Base-by-base conservation (phyloP, 2,888 invertebrate species). In the Eupithecia centaureata region DNA sequence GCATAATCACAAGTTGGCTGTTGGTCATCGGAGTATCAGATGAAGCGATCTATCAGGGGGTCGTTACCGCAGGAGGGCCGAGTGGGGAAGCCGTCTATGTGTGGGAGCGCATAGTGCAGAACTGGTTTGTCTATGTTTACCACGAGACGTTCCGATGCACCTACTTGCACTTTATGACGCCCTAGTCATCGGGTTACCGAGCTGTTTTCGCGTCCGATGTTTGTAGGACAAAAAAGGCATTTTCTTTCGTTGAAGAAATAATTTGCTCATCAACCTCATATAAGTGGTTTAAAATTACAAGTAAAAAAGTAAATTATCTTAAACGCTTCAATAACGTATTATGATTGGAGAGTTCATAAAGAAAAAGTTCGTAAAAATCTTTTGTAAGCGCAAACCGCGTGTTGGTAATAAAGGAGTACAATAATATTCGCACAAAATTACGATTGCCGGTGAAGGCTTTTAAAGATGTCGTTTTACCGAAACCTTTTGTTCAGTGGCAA, bases 11-110 rank as follows among this genome's bases (percentile, higher is more conserved):
- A 74, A 77, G 78, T 81, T 82, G 83, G 82, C 80, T 77, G 78
- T 82, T 82, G 83, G 82, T 81, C 77, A 81, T 82, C 79, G 74
- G 73, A 82, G 86, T 90, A 90, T 92, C 91, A 81, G 82, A 88
- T 91, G 86, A 89, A 88, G 88, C 89, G 87, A 90, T 89, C 86
- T 88, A 89, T 87, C 86, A 80, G 76, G 82, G 81, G 82, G 84
- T 85, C 81, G 84, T 86, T 85, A 89, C 88, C 88, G 82, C 89
- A 92, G 86, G 83, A 92, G 86, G 83, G 79, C 82, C 72, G 81
- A 76, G 79, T 82, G 85, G 86, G 80, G 92, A 92, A 92, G 88
- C 91, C 91, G 79, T 83, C 77, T 71, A 86, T 85, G 91, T 91
- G 92, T 92, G 92, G 90, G 91, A 92, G 86, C 85, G 81, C 79